Conservation (phyloP, 2,113 vertebrate species). For the Cyprinodon tularosa region DNA sequence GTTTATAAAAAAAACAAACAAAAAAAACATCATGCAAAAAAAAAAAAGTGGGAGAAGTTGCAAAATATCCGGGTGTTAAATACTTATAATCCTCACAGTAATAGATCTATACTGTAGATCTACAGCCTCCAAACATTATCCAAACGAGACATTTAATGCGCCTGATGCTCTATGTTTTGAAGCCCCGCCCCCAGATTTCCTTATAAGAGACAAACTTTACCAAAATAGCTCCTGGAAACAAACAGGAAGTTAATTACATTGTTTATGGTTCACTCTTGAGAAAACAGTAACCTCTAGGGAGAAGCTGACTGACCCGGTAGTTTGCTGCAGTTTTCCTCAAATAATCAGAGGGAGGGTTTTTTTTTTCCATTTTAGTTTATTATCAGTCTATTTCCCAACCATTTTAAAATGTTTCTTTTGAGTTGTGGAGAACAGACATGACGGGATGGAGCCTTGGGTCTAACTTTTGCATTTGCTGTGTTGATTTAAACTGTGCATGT, state of each 20-base stretch:
- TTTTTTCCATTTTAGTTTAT: background rate
- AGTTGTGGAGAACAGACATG: too few relatives aligned
- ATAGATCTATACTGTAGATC: too few relatives aligned
- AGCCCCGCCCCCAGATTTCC: background rate
- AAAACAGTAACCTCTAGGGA: background rate
- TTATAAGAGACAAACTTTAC: background rate
- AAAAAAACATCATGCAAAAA: too few relatives aligned
- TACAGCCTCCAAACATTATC: background rate
- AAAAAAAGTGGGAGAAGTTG: too few relatives aligned
- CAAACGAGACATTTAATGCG: background rate
- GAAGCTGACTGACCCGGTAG: background rate
- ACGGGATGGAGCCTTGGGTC: too few relatives aligned
- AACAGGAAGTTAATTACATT: conserved; percentile 4
- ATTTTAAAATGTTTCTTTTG: background rate
- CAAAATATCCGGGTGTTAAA: too few relatives aligned
- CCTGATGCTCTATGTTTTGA: background rate
- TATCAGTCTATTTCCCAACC: background rate
- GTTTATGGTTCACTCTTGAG: background rate
- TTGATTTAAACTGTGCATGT: too few relatives aligned
- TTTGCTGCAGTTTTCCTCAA: background rate
- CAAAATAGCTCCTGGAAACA: background rate
- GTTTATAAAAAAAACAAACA: too few relatives aligned
- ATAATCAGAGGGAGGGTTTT: background rate
- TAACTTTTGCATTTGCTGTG: too few relatives aligned
- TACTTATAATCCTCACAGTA: too few relatives aligned